Base-by-base conservation (phyloP, 2,113 vertebrate species). In the Opisthocomus hoazin region DNA sequence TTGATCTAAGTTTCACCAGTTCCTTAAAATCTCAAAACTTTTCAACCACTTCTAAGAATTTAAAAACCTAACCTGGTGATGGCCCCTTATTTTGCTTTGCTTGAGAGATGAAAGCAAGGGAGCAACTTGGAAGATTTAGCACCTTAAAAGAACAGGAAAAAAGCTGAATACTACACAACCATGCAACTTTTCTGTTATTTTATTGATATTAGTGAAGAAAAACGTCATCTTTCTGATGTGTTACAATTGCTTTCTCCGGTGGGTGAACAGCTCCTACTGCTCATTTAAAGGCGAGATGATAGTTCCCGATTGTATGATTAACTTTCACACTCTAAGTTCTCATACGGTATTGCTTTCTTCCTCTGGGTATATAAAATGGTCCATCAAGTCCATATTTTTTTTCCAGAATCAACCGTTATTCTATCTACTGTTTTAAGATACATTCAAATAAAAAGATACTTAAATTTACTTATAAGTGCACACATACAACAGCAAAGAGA, bases 381-480 rank as follows among this genome's bases (percentile, higher is more conserved):
- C 96, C 95, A 46, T 80, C 89, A 84, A 76, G 85, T 92, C 77
- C 68, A 58, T 58, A 51, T 68, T 91, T 91, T 74, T 86, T 76
- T 82, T 94, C 48, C 80, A 92, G 65, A 94, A 81, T 96, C 96
- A 80, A 93, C 87, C 88, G 94, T 95, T 97, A 93, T 48, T 90
- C 97, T 97, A 98, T 74, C 98, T 97, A 97, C 96, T 94, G 91
- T 94, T 97, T 98, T 96, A 92, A 98, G 97, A 98, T 98, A 99
- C 99, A 99, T 99, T 99, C 98, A 98, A 96, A 98, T 93, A 96
- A 98, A 97, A 97, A 97, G 96, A 96, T 93, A 85, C 95, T 98
- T 84, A 97, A 93, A 95, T 91, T 95, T 95, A 96, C 96, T 97
- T 83, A 89, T 96, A 96, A 97, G 95, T 93, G 95, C 95, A 97